Conservation (phyloP, 2,888 invertebrate genomes). For the Tuberolachnus salignus region DNA sequence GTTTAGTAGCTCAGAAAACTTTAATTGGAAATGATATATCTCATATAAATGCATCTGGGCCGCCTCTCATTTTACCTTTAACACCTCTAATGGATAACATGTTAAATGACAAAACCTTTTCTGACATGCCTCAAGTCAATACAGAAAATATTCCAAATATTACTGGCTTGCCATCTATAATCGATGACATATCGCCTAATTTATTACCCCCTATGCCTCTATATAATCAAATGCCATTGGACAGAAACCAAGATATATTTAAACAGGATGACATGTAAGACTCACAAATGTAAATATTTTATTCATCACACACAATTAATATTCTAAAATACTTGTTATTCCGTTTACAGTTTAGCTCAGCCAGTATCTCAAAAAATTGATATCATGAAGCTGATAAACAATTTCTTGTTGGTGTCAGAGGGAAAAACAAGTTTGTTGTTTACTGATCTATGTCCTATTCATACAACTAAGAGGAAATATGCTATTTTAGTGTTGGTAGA, state of each 20-base stretch:
- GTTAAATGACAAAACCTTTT: slow-evolving; percentile 1
- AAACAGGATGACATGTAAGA: not conserved
- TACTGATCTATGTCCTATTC: slow-evolving; percentile 36
- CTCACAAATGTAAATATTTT: slow-evolving; percentile 21
- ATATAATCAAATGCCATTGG: not conserved
- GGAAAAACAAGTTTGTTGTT: slow-evolving; percentile 10
- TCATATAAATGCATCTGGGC: slow-evolving; percentile 7
- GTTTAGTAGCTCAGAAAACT: slow-evolving; percentile 36
- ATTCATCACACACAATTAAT: not conserved
- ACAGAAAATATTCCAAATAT: not conserved
- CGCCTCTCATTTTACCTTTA: slow-evolving; percentile 6
- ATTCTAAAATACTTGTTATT: slow-evolving; percentile 1
- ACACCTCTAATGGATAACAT: not conserved
- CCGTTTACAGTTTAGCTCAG: not conserved
- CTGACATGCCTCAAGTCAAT: not conserved
- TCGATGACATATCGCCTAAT: not conserved
- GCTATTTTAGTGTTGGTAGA: slow-evolving; percentile 8
- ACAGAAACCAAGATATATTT: not conserved
- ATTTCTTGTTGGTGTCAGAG: not conserved
- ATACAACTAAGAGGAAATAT: slow-evolving; percentile 12
- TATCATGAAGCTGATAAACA: not conserved
- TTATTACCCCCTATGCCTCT: not conserved
- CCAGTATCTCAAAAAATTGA: not conserved
- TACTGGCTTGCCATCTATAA: not conserved
- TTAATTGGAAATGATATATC: slow-evolving; percentile 12